These are phyloP conservation scores for Cheumatopsyche charites DNA, from an alignment of 1,140 invertebrate genomes.

Conservation along the genomic window DNA sequence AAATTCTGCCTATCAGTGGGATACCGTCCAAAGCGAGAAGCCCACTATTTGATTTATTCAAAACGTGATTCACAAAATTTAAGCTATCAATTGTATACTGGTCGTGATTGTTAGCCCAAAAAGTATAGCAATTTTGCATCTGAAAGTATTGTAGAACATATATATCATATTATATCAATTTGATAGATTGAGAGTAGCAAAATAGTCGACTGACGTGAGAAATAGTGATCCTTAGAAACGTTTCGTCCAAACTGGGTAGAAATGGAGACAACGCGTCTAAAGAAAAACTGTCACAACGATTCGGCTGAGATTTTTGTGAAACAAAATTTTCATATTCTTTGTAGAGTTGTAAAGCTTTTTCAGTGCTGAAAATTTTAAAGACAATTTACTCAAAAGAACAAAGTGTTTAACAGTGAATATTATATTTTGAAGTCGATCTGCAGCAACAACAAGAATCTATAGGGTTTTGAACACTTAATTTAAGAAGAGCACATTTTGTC, in stretches of 20 bases:
- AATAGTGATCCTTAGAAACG: slow-evolving; percentile 57
- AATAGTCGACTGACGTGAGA: slow-evolving; percentile 53
- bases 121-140: slow-evolving; percentile 64
- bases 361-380: neutral
- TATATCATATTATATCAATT: slow-evolving; percentile 28
- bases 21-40: neutral
- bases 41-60: slow-evolving; percentile 47
- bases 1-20: slow-evolving; percentile 28
- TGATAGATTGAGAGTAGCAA: slow-evolving; percentile 6
- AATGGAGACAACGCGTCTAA: slow-evolving; percentile 48
- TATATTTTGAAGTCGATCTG: too few species aligned
- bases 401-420: too few species aligned
- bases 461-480: too few species aligned
- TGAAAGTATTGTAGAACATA: slow-evolving; percentile 50
- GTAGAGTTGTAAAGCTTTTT: neutral
- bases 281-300: neutral
- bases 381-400: too few species aligned
- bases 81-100: slow-evolving; percentile 49
- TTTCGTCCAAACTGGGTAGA: slow-evolving; percentile 61
- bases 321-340: neutral
- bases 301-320: neutral
- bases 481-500: too few species aligned
- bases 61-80: slow-evolving; percentile 48
- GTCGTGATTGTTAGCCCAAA: slow-evolving; percentile 64
- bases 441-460: too few species aligned